Evolutionary conservation across 53 echinoderm and acorn worm genomes (phyloP).

Genomic region (Holothuria leucospilota): DNA sequence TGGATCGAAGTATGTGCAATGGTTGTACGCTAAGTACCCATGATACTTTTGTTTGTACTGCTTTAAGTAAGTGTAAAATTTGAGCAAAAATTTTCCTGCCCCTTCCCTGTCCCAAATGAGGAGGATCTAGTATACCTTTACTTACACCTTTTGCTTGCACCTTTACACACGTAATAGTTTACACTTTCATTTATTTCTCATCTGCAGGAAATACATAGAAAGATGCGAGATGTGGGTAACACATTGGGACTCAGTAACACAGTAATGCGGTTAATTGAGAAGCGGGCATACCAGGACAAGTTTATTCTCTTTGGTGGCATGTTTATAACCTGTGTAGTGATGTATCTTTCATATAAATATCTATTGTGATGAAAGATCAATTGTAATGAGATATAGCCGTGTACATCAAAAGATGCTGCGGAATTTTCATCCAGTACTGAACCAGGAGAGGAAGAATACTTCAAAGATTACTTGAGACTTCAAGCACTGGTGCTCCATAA

Average conservation of each 20-base stretch:
- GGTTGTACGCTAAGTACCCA: too few species aligned
- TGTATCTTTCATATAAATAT: slow-evolving; percentile 88
- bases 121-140: neutral
- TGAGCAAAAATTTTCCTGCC: neutral
- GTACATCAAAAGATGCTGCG: too few species aligned
- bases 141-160: neutral
- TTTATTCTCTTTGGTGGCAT: slow-evolving; percentile 96
- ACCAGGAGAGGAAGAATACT: too few species aligned
- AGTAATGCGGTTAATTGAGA: slow-evolving; percentile 95
- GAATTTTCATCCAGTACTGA: too few species aligned
- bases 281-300: slow-evolving; percentile 87
- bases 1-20: too few species aligned
- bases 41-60: too few species aligned
- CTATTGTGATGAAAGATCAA: slow-evolving; percentile 49
- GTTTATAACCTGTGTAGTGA: slow-evolving; percentile 88
- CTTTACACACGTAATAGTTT: neutral
- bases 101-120: neutral
- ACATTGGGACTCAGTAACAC: slow-evolving; percentile 92
- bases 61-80: too few species aligned
- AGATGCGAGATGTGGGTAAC: slow-evolving; percentile 87
- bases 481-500: too few species aligned
- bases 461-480: too few species aligned
- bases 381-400: too few species aligned
- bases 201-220: slow-evolving; percentile 81
- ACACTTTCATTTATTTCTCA: neutral